A percentile compares a stretch with the other conserved stretches of the same genome.
Evolutionary conservation across 2,888 invertebrate species (phyloP).

Genomic region (Mimas tiliae): DNA sequence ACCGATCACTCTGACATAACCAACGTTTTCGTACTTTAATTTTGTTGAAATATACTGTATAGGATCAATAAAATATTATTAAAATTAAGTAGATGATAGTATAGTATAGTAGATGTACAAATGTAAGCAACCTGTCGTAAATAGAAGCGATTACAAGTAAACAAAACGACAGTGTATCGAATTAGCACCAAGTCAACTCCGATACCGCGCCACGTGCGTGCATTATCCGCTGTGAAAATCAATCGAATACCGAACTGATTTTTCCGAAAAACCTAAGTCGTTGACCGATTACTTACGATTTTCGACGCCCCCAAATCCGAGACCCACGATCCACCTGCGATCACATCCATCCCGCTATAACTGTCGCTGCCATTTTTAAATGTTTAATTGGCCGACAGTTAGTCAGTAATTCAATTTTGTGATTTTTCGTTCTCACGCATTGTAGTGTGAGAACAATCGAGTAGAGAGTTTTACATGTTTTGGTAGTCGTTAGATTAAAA

Average conservation of each 20-base stretch:
- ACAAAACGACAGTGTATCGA: constrained; percentile 63
- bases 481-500: constrained; percentile 61
- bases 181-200: constrained; percentile 50
- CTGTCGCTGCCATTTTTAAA: constrained; percentile 71
- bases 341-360: constrained; percentile 66
- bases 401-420: constrained; percentile 66
- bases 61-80: constrained; percentile 26
- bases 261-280: constrained; percentile 70
- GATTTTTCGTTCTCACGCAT: constrained; percentile 76
- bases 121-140: constrained; percentile 51
- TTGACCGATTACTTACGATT: constrained; percentile 75
- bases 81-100: constrained; percentile 39
- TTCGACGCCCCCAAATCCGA: constrained; percentile 68
- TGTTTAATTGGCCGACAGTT: constrained; percentile 78
- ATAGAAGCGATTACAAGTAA: constrained; percentile 48
- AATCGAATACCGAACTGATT: constrained; percentile 67
- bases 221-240: constrained; percentile 81
- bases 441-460: constrained; percentile 73
- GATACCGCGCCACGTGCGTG: constrained; percentile 74
- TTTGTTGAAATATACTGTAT: constrained; percentile 10
- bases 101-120: constrained; percentile 11
- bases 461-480: constrained; percentile 61
- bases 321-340: constrained; percentile 77
- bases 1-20: neutral
- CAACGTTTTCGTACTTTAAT: neutral